Percentiles rank a stretch among this genome's conserved stretches.
Evolutionary conservation across 2,113 vertebrate genomes (phyloP).

Genomic region (Turdus rufiventris): DNA sequence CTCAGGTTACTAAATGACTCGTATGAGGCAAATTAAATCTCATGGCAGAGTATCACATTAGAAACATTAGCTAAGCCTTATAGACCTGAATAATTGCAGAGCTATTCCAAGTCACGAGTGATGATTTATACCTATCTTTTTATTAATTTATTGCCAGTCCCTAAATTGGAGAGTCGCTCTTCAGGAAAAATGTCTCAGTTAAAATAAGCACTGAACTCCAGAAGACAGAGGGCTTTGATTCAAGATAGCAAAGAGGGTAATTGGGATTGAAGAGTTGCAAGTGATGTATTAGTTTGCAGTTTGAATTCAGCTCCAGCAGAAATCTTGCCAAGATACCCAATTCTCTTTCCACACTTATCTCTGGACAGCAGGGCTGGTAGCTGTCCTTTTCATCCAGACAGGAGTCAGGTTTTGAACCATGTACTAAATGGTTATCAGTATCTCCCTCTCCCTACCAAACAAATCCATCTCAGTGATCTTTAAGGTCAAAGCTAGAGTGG

Average conservation of each 20-base stretch:
- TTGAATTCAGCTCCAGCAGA: background rate
- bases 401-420: background rate
- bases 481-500: background rate
- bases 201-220: background rate
- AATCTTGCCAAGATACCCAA: background rate
- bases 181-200: background rate
- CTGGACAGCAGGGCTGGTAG: background rate
- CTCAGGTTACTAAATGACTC: background rate
- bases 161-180: background rate
- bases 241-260: background rate
- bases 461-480: background rate
- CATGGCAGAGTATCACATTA: background rate
- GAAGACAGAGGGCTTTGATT: background rate
- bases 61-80: conserved; percentile 19
- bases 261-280: background rate
- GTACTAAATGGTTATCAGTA: background rate
- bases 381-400: background rate
- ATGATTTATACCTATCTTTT: background rate
- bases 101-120: background rate
- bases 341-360: background rate
- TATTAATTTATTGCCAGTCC: background rate
- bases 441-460: background rate
- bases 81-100: background rate
- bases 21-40: conserved; percentile 2
- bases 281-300: background rate